Base-by-base conservation (phyloP, 2,113 vertebrate genomes). In the Cynopterus brachyotis region DNA sequence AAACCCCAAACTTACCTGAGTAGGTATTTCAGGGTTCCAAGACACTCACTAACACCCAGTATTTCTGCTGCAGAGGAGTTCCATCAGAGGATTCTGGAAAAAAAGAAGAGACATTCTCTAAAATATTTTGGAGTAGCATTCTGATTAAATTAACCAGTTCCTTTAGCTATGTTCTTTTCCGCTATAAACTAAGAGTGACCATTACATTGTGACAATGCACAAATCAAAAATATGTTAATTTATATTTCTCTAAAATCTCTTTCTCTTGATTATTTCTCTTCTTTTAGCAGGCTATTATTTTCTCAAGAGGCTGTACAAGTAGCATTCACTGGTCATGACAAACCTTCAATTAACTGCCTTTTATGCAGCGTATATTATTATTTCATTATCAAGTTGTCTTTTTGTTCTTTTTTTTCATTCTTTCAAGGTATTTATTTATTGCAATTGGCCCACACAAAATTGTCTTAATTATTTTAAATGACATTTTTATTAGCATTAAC, bases 301-400 rank as follows among this genome's bases (percentile, higher is more conserved):
- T 94, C 97, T 98, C 98, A 91, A 97, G 98, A 98, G 84, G 89
- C 67, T 94, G 98, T 97, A 95, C 85, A 98, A 97, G 94, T 91
- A 97, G 94, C 97, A 62, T 97, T 98, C 96, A 94, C 15, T 98
- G 98, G 97, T 98, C 98, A 97, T 93, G 96, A 96, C 69, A 98
- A 98, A 96, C 94, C 93, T 97, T 98, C 97, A 98, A 95, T 98
- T 98, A 98, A 96, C 86, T 97, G 73, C 95, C 92, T 98, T 97
- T 96, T 96, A 95, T 89, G 88, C 94, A 97, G 53, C 0, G 0
- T 92, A 19, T 97, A 93, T 98, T 96, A 98, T 98, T 98, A 97
- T 97, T 79, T 96, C 96, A 98, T 98, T 98, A 98, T 96, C 32
- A 57, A 97, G 92, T 95, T 97, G 96, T 98, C 84, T 47, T 97